Conservation (phyloP, 2,797 vertebrate genomes). For the Alca torda region DNA sequence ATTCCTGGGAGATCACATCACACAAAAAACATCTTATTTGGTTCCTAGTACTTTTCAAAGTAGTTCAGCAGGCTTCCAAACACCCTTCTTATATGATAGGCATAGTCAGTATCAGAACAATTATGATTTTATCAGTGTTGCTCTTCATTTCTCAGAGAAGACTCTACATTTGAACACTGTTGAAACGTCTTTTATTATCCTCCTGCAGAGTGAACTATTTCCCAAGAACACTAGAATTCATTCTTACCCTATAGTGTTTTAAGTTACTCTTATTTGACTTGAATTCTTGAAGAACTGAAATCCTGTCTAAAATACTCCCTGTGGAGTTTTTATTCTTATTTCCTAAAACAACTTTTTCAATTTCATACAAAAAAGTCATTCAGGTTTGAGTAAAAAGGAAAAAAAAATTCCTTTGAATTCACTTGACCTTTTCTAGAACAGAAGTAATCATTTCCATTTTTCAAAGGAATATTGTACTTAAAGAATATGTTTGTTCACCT, state of each 20-base stretch:
- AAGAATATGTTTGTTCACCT: not conserved
- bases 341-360: not conserved
- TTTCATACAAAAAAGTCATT: not conserved
- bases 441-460: not conserved
- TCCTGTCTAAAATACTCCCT: not conserved
- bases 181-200: not conserved
- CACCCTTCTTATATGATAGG: not conserved
- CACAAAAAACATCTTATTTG: not conserved
- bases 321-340: not conserved
- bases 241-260: not conserved
- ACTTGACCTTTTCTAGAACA: not conserved
- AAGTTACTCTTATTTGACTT: not conserved
- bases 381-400: not conserved
- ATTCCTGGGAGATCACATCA: not conserved
- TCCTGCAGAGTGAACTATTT: not conserved
- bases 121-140: not conserved
- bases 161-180: not conserved
- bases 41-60: not conserved
- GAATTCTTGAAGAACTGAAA: not conserved
- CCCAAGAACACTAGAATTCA: not conserved
- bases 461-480: not conserved
- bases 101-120: not conserved
- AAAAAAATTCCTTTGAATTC: not conserved
- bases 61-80: not conserved
- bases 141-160: not conserved